phyloP scores from a whole-genome alignment of 2,113 vertebrate species.

The Copsychus sechellarum region DNA sequence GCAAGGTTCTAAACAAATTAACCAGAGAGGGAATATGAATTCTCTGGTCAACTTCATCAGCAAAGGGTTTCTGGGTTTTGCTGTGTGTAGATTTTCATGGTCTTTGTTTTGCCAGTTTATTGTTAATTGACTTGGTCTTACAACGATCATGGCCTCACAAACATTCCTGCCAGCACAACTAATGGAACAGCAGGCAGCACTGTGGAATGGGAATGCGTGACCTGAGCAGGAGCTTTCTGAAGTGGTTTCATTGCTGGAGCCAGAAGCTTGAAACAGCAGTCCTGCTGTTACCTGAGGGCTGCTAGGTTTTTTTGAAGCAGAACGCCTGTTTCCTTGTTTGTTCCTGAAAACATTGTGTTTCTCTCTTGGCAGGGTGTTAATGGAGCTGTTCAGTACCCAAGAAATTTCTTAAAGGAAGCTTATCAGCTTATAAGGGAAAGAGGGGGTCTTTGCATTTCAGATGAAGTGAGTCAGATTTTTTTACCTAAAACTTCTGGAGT shows the following conservation, averaged over 20 bases:
- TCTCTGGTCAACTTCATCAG: neutral
- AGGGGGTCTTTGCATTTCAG: slow-evolving; percentile 88
- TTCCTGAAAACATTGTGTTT: neutral
- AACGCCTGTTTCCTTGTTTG: neutral
- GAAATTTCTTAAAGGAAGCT: slow-evolving; percentile 85
- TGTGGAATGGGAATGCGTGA: neutral
- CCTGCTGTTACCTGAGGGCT: neutral
- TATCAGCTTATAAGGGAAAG: slow-evolving; percentile 82
- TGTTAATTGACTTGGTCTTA: neutral
- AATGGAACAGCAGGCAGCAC: accelerated
- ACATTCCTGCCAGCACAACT: neutral
- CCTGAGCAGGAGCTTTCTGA: neutral
- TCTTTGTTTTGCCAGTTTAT: neutral
- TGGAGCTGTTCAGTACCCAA: slow-evolving; percentile 90
- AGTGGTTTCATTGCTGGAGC: neutral
- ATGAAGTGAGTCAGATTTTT: slow-evolving; percentile 83
- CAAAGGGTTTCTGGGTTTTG: neutral
- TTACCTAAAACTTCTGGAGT: accelerated
- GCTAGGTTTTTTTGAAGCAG: neutral
- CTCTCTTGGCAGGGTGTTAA: slow-evolving; percentile 81
- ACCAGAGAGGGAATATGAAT: neutral
- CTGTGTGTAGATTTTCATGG: neutral
- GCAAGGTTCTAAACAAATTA: neutral
- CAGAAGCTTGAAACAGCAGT: neutral
- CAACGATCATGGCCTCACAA: neutral